Evolutionary conservation across 2,888 invertebrate species (phyloP), one percentile per base, ranked within the genome.

Genomic region (Plagodis dolabraria): DNA sequence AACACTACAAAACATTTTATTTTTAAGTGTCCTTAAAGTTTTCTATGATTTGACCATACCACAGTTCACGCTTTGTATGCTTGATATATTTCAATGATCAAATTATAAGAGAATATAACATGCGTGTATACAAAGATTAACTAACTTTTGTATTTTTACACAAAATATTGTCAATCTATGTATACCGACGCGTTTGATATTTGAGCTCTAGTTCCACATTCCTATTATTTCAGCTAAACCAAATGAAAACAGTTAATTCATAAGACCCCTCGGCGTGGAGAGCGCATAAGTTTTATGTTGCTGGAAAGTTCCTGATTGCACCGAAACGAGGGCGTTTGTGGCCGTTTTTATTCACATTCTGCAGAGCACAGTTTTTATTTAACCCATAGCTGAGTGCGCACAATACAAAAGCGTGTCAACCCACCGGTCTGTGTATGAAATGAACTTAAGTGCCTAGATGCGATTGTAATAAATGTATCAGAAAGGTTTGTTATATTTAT

Each of bases 381-480:
- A 83, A 80, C 80, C 76, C 77, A 76, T 78, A 75, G 83, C 83
- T 82, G 82, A 84, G 84, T 85, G 76, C 80, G 76, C 78, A 75
- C 75, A 75, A 80, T 79, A 86, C 85, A 86, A 86, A 87, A 80
- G 80, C 79, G 75, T 81, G 84, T 81, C 85, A 85, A 81, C 79
- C 74, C 71, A 76, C 72, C 68, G 64, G 68, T 67, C 68, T 71
- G 67, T 52, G 60, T 61, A 68, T 53, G 64, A 52, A 68, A 64
- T 57, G 59, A 69, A 69, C 57, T 56, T 69, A 56, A 34, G 42
- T 50, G 12, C 43, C 75, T 74, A 58, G 77, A 80, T 57, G 11
- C 33, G 65, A 38, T 46, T 40, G 36, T 7, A 8, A 8, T 4
- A 36, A 8, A 36, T 1, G 7, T 36, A 36, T 36, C 36, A 4